A percentile compares a stretch with the other conserved stretches of the same genome.
Evolutionary conservation across 2,797 vertebrate species (phyloP).

Genomic region (Silurus lanzhouensis): DNA sequence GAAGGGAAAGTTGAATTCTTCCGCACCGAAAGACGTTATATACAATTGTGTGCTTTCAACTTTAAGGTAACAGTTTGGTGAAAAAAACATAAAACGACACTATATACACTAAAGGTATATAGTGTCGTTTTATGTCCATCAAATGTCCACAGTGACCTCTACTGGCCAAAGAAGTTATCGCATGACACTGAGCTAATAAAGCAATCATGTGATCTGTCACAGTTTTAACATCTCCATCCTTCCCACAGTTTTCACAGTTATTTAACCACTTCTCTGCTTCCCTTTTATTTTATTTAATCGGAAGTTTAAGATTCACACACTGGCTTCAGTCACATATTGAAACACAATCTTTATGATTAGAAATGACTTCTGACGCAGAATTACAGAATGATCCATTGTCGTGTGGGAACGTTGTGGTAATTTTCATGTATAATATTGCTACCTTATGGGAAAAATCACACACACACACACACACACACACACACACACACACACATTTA

Average conservation of each 20-base stretch:
- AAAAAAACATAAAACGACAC: no score
- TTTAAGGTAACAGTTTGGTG: no score
- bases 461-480: background rate
- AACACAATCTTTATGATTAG: background rate
- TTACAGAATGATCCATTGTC: background rate
- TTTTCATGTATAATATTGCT: background rate
- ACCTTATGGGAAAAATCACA: background rate
- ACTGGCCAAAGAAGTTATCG: conserved; percentile 25
- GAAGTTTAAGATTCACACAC: background rate
- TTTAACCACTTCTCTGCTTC: background rate
- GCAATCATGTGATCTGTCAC: conserved; percentile 39
- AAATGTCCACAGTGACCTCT: conserved; percentile 50
- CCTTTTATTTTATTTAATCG: background rate
- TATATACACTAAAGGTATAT: no score
- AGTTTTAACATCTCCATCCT: conserved; percentile 46
- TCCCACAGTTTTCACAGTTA: conserved; percentile 1
- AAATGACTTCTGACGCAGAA: background rate
- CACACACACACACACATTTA: background rate
- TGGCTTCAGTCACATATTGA: background rate
- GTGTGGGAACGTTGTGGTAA: background rate
- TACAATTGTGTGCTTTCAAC: no score
- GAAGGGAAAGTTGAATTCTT: no score
- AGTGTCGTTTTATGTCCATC: background rate
- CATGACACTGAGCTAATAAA: background rate
- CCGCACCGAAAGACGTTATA: no score